Evolutionary conservation across 92 coral and sea anemone species (phyloP).

Genomic region (Bergia sp.): DNA sequence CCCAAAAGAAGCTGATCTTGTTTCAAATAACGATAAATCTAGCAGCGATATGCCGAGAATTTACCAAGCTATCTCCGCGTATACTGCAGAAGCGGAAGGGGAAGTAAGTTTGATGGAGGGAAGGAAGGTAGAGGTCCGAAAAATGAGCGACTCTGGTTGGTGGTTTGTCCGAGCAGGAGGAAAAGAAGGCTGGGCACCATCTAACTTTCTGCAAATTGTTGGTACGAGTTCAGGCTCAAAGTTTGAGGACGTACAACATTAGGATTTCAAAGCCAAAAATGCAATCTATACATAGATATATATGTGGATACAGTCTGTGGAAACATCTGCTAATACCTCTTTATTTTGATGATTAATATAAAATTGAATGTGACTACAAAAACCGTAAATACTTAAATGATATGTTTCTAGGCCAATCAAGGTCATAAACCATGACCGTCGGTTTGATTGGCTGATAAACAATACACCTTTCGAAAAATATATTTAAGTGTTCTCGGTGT

Average conservation of each 20-base stretch:
- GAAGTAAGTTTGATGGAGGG: constrained; percentile 49
- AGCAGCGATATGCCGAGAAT: not conserved
- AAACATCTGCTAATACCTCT: too few relatives aligned
- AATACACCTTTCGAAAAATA: too few relatives aligned
- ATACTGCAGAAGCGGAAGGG: constrained; percentile 31
- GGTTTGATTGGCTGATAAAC: too few relatives aligned
- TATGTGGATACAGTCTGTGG: too few relatives aligned
- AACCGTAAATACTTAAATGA: too few relatives aligned
- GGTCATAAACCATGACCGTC: too few relatives aligned
- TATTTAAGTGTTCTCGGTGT: too few relatives aligned
- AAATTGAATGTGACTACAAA: too few relatives aligned
- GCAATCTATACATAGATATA: not conserved
- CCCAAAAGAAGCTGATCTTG: not conserved
- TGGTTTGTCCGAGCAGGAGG: constrained; percentile 55
- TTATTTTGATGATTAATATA: too few relatives aligned
- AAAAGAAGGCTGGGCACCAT: constrained; percentile 63
- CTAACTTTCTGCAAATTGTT: constrained; percentile 39
- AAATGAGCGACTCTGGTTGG: constrained; percentile 51
- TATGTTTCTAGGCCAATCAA: too few relatives aligned
- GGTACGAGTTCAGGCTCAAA: not conserved
- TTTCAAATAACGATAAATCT: not conserved
- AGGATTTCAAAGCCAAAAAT: not conserved
- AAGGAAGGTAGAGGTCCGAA: constrained; percentile 35
- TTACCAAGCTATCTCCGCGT: constrained; percentile 46
- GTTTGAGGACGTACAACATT: not conserved